Conservation (phyloP, 1,140 invertebrate genomes). For the Drosophila ambigua region DNA sequence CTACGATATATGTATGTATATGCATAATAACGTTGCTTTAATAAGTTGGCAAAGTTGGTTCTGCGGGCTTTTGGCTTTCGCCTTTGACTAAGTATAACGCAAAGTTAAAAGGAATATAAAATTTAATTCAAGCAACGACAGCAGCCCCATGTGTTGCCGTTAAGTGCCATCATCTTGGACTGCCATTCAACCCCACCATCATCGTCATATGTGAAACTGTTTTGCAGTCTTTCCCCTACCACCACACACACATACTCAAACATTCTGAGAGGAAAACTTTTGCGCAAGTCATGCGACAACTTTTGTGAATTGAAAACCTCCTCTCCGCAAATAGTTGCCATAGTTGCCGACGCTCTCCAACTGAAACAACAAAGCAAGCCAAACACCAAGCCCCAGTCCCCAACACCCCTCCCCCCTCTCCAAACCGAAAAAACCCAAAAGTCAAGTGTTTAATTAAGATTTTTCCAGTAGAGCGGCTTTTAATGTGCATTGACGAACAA, state of each 20-base stretch:
- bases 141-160: slow-evolving; percentile 56
- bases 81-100: slow-evolving; percentile 54
- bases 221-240: slow-evolving; percentile 42
- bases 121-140: slow-evolving; percentile 60
- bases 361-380: slow-evolving; percentile 5
- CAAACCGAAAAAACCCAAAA: slow-evolving; percentile 14
- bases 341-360: slow-evolving; percentile 35
- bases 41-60: slow-evolving; percentile 67
- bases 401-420: background rate
- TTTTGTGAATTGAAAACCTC: slow-evolving; percentile 27
- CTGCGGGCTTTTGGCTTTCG: slow-evolving; percentile 51
- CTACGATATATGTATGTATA: background rate
- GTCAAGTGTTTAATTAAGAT: slow-evolving; percentile 66
- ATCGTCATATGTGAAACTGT: slow-evolving; percentile 37
- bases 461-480: slow-evolving; percentile 47
- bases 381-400: background rate
- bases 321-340: slow-evolving; percentile 56
- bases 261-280: slow-evolving; percentile 35
- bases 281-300: slow-evolving; percentile 30
- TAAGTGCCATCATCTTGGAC: slow-evolving; percentile 56
- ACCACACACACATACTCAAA: slow-evolving; percentile 18
- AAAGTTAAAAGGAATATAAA: slow-evolving; percentile 69
- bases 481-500: slow-evolving; percentile 49
- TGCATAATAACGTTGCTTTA: slow-evolving; percentile 54
- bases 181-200: slow-evolving; percentile 14